A percentile compares a stretch with the other conserved stretches of the same genome.
Evolutionary conservation across 2,113 vertebrate species (phyloP).

Genomic region (Chiloscyllium plagiosum): DNA sequence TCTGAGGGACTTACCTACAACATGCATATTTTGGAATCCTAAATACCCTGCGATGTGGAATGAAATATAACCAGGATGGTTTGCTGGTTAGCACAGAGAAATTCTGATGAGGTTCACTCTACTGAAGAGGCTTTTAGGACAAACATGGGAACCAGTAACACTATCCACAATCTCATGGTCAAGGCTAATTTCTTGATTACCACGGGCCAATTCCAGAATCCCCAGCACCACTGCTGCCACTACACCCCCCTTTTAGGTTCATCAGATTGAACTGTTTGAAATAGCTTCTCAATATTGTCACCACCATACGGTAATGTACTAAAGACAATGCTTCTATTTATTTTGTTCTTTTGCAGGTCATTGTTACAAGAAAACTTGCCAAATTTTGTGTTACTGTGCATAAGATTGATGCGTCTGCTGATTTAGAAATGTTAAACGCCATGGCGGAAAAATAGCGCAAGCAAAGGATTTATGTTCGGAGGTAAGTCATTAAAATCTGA

Average conservation of each 20-base stretch:
- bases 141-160: not conserved
- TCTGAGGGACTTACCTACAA: not conserved
- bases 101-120: not conserved
- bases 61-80: not conserved
- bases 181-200: not conserved
- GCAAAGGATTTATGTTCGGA: not conserved
- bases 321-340: not conserved
- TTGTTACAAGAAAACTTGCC: slow-evolving; percentile 24
- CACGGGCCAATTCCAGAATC: no score
- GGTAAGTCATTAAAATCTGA: not conserved
- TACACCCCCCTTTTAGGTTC: not conserved
- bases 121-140: not conserved
- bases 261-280: not conserved
- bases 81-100: not conserved
- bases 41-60: not conserved
- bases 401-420: not conserved
- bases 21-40: not conserved
- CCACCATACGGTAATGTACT: not conserved
- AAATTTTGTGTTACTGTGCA: not conserved
- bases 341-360: slow-evolving; percentile 1
- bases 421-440: not conserved
- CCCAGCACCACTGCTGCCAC: no score
- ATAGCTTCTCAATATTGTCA: not conserved
- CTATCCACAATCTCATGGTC: not conserved
- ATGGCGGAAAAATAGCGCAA: not conserved